phyloP scores from a whole-genome alignment of 1,140 invertebrate species.

The Pygmarrhopalites habei region DNA sequence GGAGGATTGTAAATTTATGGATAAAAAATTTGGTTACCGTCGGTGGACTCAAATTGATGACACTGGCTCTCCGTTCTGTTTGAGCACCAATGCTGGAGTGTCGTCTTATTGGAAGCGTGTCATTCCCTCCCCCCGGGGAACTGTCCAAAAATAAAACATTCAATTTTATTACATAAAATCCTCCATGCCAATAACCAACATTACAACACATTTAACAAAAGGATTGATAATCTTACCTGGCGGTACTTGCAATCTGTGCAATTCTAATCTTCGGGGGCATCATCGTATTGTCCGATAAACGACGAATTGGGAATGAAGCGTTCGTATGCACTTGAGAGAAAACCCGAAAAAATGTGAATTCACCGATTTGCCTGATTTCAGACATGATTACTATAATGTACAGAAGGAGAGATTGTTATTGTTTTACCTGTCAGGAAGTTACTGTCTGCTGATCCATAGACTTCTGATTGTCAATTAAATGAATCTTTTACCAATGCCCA shows the following conservation, averaged over 20 bases:
- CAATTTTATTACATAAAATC: slow-evolving; percentile 52
- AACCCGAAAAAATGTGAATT: too few relatives aligned
- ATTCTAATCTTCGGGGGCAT: slow-evolving; percentile 13
- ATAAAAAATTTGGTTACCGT: slow-evolving; percentile 51
- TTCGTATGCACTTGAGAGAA: too few relatives aligned
- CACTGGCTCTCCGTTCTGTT: slow-evolving; percentile 72
- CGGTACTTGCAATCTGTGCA: too few relatives aligned
- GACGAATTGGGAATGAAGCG: slow-evolving; percentile 68
- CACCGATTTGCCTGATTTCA: too few relatives aligned
- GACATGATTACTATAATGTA: too few relatives aligned
- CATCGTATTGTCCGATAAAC: slow-evolving; percentile 47
- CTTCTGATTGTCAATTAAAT: too few relatives aligned
- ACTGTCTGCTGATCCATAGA: slow-evolving; percentile 69
- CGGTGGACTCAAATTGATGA: slow-evolving; percentile 75
- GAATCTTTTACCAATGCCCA: too few relatives aligned
- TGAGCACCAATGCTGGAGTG: slow-evolving; percentile 84
- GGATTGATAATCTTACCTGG: too few relatives aligned
- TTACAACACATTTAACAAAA: neutral
- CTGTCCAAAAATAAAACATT: slow-evolving; percentile 65
- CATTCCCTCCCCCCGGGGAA: slow-evolving; percentile 50
- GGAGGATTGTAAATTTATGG: too few relatives aligned
- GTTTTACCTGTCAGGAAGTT: too few relatives aligned
- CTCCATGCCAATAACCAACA: neutral
- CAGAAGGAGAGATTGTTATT: too few relatives aligned
- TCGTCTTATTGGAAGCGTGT: slow-evolving; percentile 67